Evolutionary conservation across 2,888 invertebrate species (phyloP).

Genomic region (Aphelenchoides bicaudatus): DNA sequence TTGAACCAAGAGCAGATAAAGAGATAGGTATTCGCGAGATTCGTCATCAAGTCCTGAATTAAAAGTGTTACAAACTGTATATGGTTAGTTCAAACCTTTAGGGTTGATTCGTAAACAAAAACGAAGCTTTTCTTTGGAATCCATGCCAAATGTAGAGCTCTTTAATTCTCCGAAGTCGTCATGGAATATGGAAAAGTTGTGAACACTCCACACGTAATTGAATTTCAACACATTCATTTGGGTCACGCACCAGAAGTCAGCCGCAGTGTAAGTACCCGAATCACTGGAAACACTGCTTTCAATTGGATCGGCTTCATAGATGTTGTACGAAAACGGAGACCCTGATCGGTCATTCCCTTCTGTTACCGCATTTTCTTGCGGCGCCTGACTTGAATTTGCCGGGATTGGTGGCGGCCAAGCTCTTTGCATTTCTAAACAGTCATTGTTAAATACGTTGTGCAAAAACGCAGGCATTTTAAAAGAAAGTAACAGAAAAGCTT

Average conservation of each 20-base stretch:
- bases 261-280: conserved; percentile 71
- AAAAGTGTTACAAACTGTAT: no score
- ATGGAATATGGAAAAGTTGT: conserved; percentile 99
- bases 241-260: conserved; percentile 99
- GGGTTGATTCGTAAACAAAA: conserved; percentile 99
- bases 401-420: not conserved
- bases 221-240: conserved; percentile 79
- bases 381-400: not conserved
- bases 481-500: no score
- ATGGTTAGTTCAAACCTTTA: no score
- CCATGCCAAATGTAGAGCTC: conserved; percentile 92
- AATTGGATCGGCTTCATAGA: conserved; percentile 13
- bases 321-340: conserved; percentile 14
- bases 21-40: conserved; percentile 98
- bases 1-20: conserved; percentile 95
- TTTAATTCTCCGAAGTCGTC: conserved; percentile 99
- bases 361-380: conserved; percentile 14
- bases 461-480: no score
- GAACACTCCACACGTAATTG: conserved; percentile 99
- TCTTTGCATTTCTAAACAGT: no score
- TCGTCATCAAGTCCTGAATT: conserved; percentile 99
- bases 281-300: conserved; percentile 3
- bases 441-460: no score
- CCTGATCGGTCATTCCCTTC: conserved; percentile 14
- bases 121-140: conserved; percentile 98